Conservation (phyloP, 2,797 vertebrate genomes). For the Phoebastria nigripes region DNA sequence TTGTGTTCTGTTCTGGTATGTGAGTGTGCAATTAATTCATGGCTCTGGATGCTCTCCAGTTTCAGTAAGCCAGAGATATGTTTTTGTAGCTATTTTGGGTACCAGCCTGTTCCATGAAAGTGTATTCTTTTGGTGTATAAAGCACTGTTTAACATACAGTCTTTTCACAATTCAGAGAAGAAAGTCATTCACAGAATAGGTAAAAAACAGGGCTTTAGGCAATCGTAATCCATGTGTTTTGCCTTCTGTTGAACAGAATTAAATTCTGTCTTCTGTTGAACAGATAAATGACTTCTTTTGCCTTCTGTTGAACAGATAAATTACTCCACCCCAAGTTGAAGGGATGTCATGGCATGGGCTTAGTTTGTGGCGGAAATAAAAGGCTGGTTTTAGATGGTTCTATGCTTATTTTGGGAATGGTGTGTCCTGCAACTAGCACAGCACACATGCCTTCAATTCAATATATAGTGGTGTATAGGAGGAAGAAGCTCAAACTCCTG, state of each 20-base stretch:
- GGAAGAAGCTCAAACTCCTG: neutral
- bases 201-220: neutral
- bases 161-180: neutral
- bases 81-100: neutral
- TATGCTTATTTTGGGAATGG: neutral
- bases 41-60: neutral
- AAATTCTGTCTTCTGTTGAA: neutral
- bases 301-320: constrained; percentile 30
- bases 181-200: neutral
- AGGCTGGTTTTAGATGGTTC: neutral
- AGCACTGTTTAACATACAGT: neutral
- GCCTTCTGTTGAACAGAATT: constrained; percentile 11
- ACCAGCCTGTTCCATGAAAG: neutral
- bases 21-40: neutral
- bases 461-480: neutral
- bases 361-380: neutral
- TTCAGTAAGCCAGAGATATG: neutral
- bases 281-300: neutral
- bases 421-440: neutral
- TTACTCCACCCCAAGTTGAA: neutral
- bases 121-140: neutral
- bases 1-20: neutral
- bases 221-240: neutral
- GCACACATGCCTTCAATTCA: neutral
- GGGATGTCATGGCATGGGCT: neutral